A percentile compares a stretch with the other conserved stretches of the same genome.
Evolutionary conservation across 2,113 vertebrate genomes (phyloP).

Genomic region (Actinemys pallida): DNA sequence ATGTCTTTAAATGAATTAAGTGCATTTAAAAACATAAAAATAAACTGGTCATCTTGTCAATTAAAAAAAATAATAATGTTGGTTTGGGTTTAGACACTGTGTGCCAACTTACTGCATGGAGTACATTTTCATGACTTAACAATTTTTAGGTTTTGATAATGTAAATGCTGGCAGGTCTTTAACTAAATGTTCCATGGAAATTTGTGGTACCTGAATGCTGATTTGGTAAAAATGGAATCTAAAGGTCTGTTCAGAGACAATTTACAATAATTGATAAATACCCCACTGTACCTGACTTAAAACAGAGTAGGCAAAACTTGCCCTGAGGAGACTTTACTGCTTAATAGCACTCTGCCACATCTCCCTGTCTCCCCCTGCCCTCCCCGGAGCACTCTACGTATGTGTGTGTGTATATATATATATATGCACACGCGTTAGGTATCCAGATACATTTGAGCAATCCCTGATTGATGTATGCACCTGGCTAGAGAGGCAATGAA

Average conservation of each 20-base stretch:
- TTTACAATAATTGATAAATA: neutral
- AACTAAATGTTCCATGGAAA: neutral
- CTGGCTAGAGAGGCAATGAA: neutral
- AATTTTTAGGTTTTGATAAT: neutral
- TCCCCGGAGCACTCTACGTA: rapidly evolving
- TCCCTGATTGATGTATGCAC: neutral
- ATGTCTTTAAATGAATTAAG: neutral
- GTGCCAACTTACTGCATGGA: neutral
- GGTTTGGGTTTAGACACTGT: neutral
- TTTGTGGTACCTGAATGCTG: neutral
- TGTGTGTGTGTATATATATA: neutral
- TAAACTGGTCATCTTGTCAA: neutral
- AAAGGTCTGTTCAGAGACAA: neutral
- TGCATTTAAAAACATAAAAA: neutral
- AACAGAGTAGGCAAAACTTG: neutral
- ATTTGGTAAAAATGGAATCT: neutral
- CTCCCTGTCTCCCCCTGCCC: neutral
- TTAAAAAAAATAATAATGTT: neutral
- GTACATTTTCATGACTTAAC: neutral
- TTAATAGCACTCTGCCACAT: neutral
- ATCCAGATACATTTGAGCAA: neutral
- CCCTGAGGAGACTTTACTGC: neutral
- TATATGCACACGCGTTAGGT: neutral
- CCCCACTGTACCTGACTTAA: too few species aligned
- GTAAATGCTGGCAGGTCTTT: neutral